Base-by-base conservation (phyloP, 1,140 invertebrate species). In the Cotesia glomerata region DNA sequence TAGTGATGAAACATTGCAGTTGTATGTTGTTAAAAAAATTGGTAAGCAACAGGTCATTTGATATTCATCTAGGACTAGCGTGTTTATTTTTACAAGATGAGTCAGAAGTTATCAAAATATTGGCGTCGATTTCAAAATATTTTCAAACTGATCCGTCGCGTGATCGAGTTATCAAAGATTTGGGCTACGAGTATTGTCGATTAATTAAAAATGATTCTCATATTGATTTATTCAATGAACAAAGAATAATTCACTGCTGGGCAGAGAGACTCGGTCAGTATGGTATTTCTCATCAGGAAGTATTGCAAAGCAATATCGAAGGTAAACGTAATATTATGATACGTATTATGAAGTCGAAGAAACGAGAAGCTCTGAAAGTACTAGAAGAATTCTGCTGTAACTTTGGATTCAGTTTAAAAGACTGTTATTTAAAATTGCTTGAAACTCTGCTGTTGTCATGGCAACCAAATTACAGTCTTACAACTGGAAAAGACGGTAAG, bases 391-490 rank as follows among this genome's bases (percentile, higher is more conserved):
- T 83, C 61, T 87, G 85, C 52, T 14, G 16, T 4, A 77, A 80
- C 69, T 85, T 87, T 63, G 74, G 77, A 4, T 82, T 88, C 64
- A 74, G 86, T 66, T 26, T 75, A 2, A 77, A 85, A 65, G 81
- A 84, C 58, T 86, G 84, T 35, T 78, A 84, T 1, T 71, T 81
- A n/a, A 71, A 79, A 26, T 88, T 85, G 72, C 71, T 88, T 14
- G 66, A 85, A 77, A 76, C 76, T 4, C 61, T 82, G 34, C 49
- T 88, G 35, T 80, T 79, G 69, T 76, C 75, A 7, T 88, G 87
- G 87, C 74, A 81, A 68, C 86, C 87, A n/a, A 65, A 67, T 8
- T 72, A 66, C 18, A 54, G 5, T 39, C 11, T 59, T 14, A 35
- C 34, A 4, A 59, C 18, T 9, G 54, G 11, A 14, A 39, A 62